These are phyloP conservation scores for Bolinopsis microptera DNA, from an alignment of 37 sponge, comb jelly and placozoan genomes.

Conservation along the genomic window DNA sequence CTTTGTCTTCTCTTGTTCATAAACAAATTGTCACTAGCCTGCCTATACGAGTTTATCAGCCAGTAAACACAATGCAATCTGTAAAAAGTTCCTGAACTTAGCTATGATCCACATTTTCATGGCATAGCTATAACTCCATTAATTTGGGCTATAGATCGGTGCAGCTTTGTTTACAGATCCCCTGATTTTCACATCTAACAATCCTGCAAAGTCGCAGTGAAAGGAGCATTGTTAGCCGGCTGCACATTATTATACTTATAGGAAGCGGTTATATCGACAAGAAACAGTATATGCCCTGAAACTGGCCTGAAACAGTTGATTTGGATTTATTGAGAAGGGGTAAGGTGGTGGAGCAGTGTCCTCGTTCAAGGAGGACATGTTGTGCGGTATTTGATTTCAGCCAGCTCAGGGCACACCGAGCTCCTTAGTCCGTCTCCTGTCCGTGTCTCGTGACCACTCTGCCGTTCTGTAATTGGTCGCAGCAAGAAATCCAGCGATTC, in stretches of 20 bases:
- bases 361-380: background rate
- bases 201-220: background rate
- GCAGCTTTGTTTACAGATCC: background rate
- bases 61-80: background rate
- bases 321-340: background rate
- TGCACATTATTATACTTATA: too few relatives aligned
- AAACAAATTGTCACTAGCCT: background rate
- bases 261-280: too few relatives aligned
- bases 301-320: background rate
- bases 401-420: conserved; percentile 31
- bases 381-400: conserved; percentile 42
- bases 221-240: background rate
- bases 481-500: background rate
- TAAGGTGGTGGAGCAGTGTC: background rate
- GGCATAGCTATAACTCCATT: background rate
- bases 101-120: background rate
- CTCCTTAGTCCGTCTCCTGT: conserved; percentile 22
- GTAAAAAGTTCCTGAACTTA: background rate
- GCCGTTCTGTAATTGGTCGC: background rate
- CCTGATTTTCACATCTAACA: background rate
- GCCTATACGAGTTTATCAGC: background rate
- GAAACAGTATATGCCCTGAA: background rate
- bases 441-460: background rate
- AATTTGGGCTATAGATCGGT: background rate
- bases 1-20: background rate